Evolutionary conservation across 2,888 invertebrate species (phyloP), one percentile per base, ranked within the genome.

Genomic region (Nezara viridula): DNA sequence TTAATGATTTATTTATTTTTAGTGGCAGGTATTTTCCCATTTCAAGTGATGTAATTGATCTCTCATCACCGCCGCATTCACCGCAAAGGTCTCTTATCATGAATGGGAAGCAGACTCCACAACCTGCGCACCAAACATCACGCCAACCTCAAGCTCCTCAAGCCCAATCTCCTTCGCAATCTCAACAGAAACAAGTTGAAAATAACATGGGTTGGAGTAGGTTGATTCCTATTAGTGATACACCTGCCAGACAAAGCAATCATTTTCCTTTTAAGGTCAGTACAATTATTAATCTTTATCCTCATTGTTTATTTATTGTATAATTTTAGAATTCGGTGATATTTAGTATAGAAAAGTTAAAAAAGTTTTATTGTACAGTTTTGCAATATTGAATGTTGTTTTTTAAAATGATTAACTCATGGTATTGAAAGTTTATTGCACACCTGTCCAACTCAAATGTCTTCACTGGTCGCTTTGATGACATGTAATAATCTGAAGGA

Each of bases 201-300:
- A 81, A 47, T 16, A 55, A 85, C 32, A 44, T 47, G 50, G 85
- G 81, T 88, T 91, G 94, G 92, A 95, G 95, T 92, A 94, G 95
- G 92, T 94, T 97, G 91, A 95, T 95, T 90, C 94, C 95, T 90
- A 96, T 97, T 92, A 94, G 95, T 37, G 97, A 97, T 92, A 94
- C 96, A 92, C 94, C 94, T 91, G 94, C 95, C 90, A 85, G 91
- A 27, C 94, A 94, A 92, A 95, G 95, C 92, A 94, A 94, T 93
- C 95, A 95, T 93, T 95, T 95, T 93, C 96, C 96, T 92, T 96
- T 96, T 93, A 96, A 96, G 94, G 95, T 92, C 89, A 40, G 49
- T n/a, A 3, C 44, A 1, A n/a, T 44, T 47, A 47, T n/a, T 81
- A 44, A 86, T 85, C 52, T 73, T 0, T 1, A 66, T 81, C 24